phyloP scores from a whole-genome alignment of 2,113 vertebrate genomes.

The Oreotrochilus melanogaster region DNA sequence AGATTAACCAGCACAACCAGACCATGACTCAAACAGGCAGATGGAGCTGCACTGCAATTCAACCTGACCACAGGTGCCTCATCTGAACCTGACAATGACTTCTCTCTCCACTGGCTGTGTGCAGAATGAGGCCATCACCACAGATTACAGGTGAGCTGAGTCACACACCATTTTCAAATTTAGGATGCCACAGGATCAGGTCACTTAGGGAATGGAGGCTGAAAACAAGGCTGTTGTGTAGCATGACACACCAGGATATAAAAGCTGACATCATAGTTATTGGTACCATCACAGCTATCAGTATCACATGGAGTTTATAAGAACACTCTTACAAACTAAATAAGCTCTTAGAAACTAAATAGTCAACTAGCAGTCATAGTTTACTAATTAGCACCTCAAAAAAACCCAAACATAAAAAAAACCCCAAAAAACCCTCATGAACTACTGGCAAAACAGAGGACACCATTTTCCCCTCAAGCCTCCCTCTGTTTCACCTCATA shows the following conservation, averaged over 20 bases:
- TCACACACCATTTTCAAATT: constrained; percentile 15
- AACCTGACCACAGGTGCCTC: neutral
- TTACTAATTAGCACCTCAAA: neutral
- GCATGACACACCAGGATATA: neutral
- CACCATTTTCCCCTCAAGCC: neutral
- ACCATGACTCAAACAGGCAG: constrained; percentile 40
- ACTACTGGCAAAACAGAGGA: neutral
- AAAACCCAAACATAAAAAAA: neutral
- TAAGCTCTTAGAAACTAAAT: no score
- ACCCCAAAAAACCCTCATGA: neutral
- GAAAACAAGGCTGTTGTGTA: neutral
- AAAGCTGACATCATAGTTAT: neutral
- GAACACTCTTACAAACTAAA: neutral
- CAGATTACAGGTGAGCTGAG: neutral
- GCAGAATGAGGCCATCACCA: neutral
- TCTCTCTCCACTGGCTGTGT: neutral
- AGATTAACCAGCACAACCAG: constrained; percentile 46
- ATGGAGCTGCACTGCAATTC: neutral
- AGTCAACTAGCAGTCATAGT: neutral
- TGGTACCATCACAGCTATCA: neutral
- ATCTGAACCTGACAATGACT: constrained; percentile 8
- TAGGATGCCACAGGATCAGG: constrained; percentile 8
- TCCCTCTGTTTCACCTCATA: neutral
- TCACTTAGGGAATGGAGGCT: neutral
- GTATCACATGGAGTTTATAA: neutral